Evolutionary conservation across 2,888 invertebrate genomes (phyloP).

Genomic region (Elysia crispata): DNA sequence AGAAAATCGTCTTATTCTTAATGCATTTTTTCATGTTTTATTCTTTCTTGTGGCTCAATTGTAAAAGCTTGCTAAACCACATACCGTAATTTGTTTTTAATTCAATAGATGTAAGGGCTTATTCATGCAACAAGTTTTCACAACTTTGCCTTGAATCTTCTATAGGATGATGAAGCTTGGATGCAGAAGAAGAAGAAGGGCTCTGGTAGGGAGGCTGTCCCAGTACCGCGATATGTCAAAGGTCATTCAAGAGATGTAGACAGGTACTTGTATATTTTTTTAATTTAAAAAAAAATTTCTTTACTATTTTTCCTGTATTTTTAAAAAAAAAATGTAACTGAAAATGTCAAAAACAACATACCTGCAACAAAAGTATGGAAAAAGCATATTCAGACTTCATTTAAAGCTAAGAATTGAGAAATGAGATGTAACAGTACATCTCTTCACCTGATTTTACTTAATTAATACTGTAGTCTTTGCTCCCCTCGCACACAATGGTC

Average conservation of each 20-base stretch:
- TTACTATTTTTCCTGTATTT: neutral
- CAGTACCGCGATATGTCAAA: conserved; percentile 48
- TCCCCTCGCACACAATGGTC: no score
- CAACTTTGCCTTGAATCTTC: neutral
- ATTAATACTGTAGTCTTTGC: no score
- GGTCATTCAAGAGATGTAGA: conserved; percentile 38
- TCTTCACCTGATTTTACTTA: no score
- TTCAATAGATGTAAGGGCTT: neutral
- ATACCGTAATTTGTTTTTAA: no score
- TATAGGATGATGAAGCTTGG: conserved; percentile 31
- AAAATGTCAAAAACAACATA: no score
- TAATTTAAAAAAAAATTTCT: neutral
- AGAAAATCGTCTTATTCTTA: no score
- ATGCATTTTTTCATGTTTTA: no score
- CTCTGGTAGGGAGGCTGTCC: conserved; percentile 20
- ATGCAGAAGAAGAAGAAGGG: conserved; percentile 41
- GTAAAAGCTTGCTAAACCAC: no score
- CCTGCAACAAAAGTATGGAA: no score
- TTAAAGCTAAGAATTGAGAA: no score
- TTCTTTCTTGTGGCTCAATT: no score
- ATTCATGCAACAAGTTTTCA: neutral
- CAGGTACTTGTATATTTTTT: conserved; percentile 27
- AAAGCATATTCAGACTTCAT: conserved; percentile 28
- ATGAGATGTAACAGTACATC: no score
- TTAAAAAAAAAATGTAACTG: neutral